Evolutionary conservation across 1,140 invertebrate genomes (phyloP).

Genomic region (Brachionus calyciflorus): DNA sequence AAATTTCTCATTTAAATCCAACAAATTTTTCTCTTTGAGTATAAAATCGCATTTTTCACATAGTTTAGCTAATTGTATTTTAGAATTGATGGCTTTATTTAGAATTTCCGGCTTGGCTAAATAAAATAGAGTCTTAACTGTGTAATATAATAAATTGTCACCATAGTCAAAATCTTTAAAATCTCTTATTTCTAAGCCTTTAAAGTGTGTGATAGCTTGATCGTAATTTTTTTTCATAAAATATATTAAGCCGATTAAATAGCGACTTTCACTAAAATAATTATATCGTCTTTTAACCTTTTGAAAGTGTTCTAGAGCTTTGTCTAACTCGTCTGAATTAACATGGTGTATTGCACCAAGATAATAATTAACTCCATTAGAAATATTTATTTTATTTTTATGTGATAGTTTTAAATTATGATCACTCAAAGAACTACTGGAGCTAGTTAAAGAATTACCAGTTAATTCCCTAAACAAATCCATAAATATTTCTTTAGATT

Average conservation of each 20-base stretch:
- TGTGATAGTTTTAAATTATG: not conserved
- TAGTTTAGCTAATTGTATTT: not conserved
- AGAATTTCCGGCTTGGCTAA: constrained; percentile 1
- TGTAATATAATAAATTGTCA: not conserved
- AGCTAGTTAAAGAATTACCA: not conserved
- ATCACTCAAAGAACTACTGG: not conserved
- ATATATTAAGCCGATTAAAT: not conserved
- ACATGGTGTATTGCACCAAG: not conserved
- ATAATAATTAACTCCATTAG: constrained; percentile 4
- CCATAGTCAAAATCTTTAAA: constrained; percentile 2
- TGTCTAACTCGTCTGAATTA: not conserved
- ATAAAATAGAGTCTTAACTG: not conserved
- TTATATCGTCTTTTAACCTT: not conserved
- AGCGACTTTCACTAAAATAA: constrained; percentile 19
- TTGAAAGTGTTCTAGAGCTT: constrained; percentile 11
- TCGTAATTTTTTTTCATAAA: constrained; percentile 7
- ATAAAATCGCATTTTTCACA: not conserved
- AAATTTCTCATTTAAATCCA: not conserved
- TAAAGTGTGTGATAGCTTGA: not conserved
- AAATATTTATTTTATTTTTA: constrained; percentile 3
- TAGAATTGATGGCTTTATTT: not conserved
- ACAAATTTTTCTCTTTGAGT: not conserved
- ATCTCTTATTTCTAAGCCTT: not conserved
- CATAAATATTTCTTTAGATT: not conserved
- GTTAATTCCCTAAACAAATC: not conserved